Evolutionary conservation across 2,113 vertebrate species (phyloP).

Genomic region (Pavo muticus): DNA sequence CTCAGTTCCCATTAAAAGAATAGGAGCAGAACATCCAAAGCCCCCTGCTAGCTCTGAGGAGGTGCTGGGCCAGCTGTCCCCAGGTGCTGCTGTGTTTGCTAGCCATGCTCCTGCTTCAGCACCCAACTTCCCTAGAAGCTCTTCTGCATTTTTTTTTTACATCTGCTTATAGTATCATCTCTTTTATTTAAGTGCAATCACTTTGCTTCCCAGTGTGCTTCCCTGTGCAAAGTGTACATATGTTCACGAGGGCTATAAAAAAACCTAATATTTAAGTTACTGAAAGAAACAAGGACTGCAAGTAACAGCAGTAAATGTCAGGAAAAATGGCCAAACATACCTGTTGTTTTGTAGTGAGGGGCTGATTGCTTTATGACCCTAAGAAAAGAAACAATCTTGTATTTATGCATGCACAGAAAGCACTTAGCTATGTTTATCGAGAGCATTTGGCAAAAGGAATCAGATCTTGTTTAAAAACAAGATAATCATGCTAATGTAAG

Average conservation of each 20-base stretch:
- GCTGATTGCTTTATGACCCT: not conserved
- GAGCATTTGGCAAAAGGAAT: not conserved
- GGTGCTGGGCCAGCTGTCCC: not conserved
- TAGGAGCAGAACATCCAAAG: not conserved
- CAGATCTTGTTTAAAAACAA: not conserved
- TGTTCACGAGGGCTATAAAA: not conserved
- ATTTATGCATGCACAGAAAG: not conserved
- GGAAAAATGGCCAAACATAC: not conserved
- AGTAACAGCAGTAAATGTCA: not conserved
- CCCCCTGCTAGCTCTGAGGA: rapidly evolving
- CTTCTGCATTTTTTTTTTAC: not conserved
- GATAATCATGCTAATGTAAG: not conserved
- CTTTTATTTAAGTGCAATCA: not conserved
- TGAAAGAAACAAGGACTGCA: not conserved
- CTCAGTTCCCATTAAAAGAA: not conserved
- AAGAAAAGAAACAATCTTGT: not conserved
- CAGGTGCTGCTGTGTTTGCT: not conserved
- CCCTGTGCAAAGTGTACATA: not conserved
- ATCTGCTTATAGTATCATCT: not conserved
- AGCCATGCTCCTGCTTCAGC: not conserved
- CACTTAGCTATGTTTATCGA: not conserved
- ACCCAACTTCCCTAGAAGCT: not conserved
- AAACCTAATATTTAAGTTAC: not conserved
- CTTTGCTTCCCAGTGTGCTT: not conserved
- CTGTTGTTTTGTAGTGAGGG: not conserved